Evolutionary conservation across 2,888 invertebrate species (phyloP), one percentile per base, ranked within the genome.

Genomic region (Phengaris arion): DNA sequence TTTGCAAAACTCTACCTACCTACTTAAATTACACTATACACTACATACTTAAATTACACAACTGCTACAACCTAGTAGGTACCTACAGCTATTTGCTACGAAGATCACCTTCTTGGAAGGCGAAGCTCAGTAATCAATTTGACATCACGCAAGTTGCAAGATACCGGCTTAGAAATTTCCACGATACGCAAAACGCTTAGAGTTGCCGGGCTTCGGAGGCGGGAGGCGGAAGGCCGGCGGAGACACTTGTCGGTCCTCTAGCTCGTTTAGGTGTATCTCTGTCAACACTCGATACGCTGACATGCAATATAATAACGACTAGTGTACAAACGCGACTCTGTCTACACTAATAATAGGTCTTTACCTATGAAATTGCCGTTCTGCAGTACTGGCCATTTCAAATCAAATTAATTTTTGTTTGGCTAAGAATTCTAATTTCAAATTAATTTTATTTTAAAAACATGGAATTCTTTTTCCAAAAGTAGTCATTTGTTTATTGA

Each of bases 131-230:
- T 59, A 59, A 59, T 57, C 57, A 57, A 57, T 57, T 59, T 59
- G 59, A 59, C 59, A 59, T 59, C 59, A 59, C 57, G 59, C 59
- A 59, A 59, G 59, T 59, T 22, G 22, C 22, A 59, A 59, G 59
- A 52, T 35, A 70, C n/a, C 15, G 70, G 70, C 70, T 70, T 52
- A 70, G 15, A 15, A 51, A 70, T 22, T 52, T 70, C 70, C 15
- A 70, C 70, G 52, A 48, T 69, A 75, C 75, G 46, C 69, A 70
- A 57, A 75, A 69, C 55, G 46, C 69, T 55, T 12, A 13, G 54
- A 74, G 46, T 75, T 69, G 75, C 55, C 46, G 55, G 75, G 75
- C 68, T 75, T 75, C 75, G 10, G 46, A 15, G 75, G 64, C 48
- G 35, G 48, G 35, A 35, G 35, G 64, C 64, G 55, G 64, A 6